Evolutionary conservation across 30 jellyfish, hydroid and myxozoan genomes (phyloP), one percentile per base, ranked within the genome.

Genomic region (Phacellophora camtschatica): DNA sequence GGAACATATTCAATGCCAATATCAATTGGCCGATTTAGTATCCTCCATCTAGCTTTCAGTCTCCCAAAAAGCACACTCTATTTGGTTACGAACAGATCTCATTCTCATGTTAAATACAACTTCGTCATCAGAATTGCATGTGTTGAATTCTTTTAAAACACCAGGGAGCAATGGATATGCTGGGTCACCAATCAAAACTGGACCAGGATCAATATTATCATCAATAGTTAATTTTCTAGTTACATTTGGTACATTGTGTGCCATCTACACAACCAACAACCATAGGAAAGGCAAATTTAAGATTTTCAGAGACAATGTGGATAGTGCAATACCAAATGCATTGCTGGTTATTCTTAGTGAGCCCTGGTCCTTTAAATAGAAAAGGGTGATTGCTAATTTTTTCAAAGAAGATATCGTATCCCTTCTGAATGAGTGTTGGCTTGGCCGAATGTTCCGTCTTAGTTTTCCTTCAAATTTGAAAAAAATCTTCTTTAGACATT

Each of bases 111-210:
- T 81, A 31, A 81, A 81, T 9, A 67, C 23, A 3, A 70, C 94
- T 43, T 81, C 87, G 83, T 81, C 88, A 32, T 81, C 65, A 35
- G 63, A 34, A 71, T 19, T 29, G 10, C 56, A 32, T 5, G 66
- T 53, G 7, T 19, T 9, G 18, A 39, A 51, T 32, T 74, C 87
- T 43, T 83, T 83, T 46, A 83, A 27, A 33, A 68, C 42, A 46
- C 73, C 34, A 19, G 92, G 96, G 43, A 85, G 68, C 80, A 74
- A 63, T n/a, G 96, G 96, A 46, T 89, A 81, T 22, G 96, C 97
- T 22, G 94, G 97, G 57, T 82, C 88, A 13, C 88, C 97, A 18
- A 89, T 24, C 28, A 83, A 27, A 22, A 83, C 71, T 23, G 88
- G 95, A n/a, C n/a, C n/a, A 0, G 92, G 92, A 8, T 71, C 96